Conservation (phyloP, 2,113 vertebrate genomes). For the Aythya baeri region DNA sequence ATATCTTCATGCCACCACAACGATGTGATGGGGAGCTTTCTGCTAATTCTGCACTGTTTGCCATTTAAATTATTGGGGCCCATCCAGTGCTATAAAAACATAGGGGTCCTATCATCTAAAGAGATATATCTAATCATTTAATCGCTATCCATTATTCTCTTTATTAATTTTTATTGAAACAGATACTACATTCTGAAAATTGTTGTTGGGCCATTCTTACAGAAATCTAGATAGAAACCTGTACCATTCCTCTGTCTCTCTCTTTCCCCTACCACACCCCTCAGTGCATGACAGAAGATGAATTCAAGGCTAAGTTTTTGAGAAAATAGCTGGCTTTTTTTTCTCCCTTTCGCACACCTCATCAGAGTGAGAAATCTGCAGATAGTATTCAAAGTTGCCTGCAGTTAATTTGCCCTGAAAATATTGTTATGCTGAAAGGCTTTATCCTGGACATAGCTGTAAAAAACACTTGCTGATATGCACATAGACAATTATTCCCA, state of each 20-base stretch:
- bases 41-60: background rate
- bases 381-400: background rate
- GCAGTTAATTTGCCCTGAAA: background rate
- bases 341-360: background rate
- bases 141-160: background rate
- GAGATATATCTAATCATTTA: too few relatives aligned
- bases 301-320: background rate
- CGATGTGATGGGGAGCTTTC: background rate
- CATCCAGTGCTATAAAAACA: background rate
- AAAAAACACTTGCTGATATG: background rate
- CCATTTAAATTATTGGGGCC: background rate
- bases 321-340: background rate
- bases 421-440: background rate
- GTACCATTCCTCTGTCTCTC: background rate
- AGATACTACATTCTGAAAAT: background rate
- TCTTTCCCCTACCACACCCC: background rate
- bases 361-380: background rate
- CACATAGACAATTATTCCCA: background rate
- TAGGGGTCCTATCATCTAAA: background rate
- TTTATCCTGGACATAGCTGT: background rate
- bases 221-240: background rate
- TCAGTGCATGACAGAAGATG: background rate
- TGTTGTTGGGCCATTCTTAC: background rate
- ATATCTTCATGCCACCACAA: background rate
- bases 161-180: background rate